Percentiles rank a stretch among this genome's conserved stretches.
Evolutionary conservation across 2,797 vertebrate species (phyloP).

Genomic region (Enteromius thamalakanensis): DNA sequence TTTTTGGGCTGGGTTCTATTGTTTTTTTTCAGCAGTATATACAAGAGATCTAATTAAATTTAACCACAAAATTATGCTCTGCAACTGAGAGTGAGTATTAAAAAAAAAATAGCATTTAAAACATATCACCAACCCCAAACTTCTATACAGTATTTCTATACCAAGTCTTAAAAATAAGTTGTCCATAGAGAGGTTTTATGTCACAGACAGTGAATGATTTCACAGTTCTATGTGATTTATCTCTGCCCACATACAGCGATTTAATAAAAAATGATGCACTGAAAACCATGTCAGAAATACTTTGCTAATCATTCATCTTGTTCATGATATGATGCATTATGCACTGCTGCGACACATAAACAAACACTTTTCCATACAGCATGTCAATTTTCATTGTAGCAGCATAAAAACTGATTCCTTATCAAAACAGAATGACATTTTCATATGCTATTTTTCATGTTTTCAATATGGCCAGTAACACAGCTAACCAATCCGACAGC

Average conservation of each 20-base stretch:
- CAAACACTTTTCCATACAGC: slow-evolving; percentile 9
- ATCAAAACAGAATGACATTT: not conserved
- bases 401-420: not conserved
- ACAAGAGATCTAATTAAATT: too few species aligned
- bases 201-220: slow-evolving; percentile 32
- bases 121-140: not conserved
- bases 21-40: too few species aligned
- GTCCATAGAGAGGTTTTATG: not conserved
- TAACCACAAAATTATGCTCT: too few species aligned
- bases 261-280: slow-evolving; percentile 6
- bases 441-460: not conserved
- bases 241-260: not conserved
- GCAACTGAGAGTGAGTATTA: not conserved
- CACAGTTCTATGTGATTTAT: slow-evolving; percentile 14
- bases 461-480: not conserved
- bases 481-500: not conserved
- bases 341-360: slow-evolving; percentile 2
- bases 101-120: not conserved
- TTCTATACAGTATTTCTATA: not conserved
- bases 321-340: slow-evolving; percentile 22
- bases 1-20: too few species aligned
- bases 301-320: slow-evolving; percentile 32
- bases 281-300: slow-evolving; percentile 15
- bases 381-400: not conserved
- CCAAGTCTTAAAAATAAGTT: not conserved